Conservation (phyloP, 2,113 vertebrate genomes). For the Butorides virescens region DNA sequence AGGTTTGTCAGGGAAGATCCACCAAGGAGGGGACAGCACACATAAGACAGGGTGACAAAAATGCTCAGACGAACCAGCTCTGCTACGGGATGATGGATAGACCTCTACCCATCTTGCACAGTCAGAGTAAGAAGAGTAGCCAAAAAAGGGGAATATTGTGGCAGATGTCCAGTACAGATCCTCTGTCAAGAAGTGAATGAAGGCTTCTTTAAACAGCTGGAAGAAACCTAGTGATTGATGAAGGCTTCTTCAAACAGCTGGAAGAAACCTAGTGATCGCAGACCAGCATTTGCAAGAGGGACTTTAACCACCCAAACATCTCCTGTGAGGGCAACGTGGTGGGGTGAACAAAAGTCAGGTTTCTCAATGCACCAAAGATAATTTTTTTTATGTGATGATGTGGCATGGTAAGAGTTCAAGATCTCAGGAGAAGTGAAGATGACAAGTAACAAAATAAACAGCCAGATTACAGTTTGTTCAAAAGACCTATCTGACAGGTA, state of each 20-base stretch:
- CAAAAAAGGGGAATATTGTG: background rate
- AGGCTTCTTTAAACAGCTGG: background rate
- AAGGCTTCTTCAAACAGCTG: background rate
- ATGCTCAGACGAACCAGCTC: background rate
- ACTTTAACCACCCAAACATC: background rate
- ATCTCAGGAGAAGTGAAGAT: background rate
- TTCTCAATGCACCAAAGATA: background rate
- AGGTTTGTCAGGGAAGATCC: background rate
- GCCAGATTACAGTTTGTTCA: background rate
- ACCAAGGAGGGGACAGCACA: background rate
- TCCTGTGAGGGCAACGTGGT: rapidly evolving
- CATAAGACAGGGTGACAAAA: background rate
- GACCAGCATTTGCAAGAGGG: background rate
- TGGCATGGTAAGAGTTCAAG: background rate
- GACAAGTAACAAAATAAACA: background rate
- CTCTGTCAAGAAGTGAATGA: background rate
- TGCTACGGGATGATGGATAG: background rate
- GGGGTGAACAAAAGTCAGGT: background rate
- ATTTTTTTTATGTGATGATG: background rate
- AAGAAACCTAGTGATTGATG: background rate
- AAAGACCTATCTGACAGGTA: background rate
- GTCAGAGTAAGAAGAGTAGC: background rate
- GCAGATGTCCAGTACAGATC: background rate
- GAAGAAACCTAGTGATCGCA: background rate
- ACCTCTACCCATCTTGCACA: background rate